Base-by-base conservation (phyloP, 2,888 invertebrate species). In the Cheilosia variabilis region DNA sequence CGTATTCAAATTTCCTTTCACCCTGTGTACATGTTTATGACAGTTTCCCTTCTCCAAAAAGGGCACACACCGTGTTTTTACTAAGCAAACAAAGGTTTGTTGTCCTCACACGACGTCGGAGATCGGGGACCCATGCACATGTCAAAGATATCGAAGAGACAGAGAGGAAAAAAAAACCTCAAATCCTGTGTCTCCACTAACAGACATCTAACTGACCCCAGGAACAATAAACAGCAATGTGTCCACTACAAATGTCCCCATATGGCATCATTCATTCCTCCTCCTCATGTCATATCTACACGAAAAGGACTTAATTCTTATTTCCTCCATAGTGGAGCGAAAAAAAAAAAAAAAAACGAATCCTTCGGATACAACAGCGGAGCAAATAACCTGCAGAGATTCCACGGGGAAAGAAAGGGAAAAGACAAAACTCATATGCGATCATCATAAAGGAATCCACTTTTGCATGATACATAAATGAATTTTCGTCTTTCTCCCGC, bases 371-470 rank as follows among this genome's bases (percentile, higher is more conserved):
- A 73, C 19, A 55, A 55, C 45, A 50, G 37, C 37, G 58, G 22
- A 41, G 41, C n/a, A 52, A 65, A 75, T 58, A 75, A 75, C 65
- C 55, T 58, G 52, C 1, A 6, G 3, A 34, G 34, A 34, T 53
- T 45, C 62, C 27, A 55, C n/a, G 9, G 19, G 19, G 17, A 45
- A 37, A 41, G 34, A 65, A 57, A 71, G 58, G 13, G 24, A 53
- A 75, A 75, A 41, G 31, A 72, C 62, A 31, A 43, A 72, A 53
- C 65, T 58, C 76, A 65, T 58, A 58, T 76, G 52, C 63, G 81
- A 69, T 81, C 63, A 81, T 76, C 66, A 57, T 68, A 78, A 83
- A 83, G 50, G 62, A 78, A 73, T 75, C 53, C 62, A 79, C 65
- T 80, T 55, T 66, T 60, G 53, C 52, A 52, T 43, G 17, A 43